Base-by-base conservation (phyloP, 2,797 vertebrate species). In the Pseudomugil tenellus region DNA sequence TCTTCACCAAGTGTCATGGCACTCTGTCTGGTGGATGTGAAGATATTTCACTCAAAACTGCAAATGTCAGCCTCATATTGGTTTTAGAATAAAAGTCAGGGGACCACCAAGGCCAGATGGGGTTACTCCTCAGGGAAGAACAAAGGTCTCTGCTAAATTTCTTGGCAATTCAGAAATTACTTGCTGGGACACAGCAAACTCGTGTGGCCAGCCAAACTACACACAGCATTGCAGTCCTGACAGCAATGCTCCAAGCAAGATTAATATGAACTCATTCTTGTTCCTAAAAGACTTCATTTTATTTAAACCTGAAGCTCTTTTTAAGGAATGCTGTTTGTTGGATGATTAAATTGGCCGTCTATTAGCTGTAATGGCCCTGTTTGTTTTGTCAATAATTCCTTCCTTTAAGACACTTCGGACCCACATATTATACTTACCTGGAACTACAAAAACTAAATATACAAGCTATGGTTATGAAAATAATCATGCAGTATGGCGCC, bases 31-130 rank as follows among this genome's bases (percentile, higher is more conserved):
- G 57, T n/a, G 25, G 43, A 14, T 58, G 16, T 32, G 48, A 39
- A 58, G 57, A 46, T 12, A 23, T 64, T 65, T 46, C 55, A 59
- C 35, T 65, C 62, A 21, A 25, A 58, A 51, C 48, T 16, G 28
- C 17, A 52, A 63, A 67, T 74, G 58, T 57, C 7, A 62, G 12
- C 37, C 28, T 23, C 28, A 48, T 61, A 61, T 61, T 69, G 25
- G 60, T 37, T 35, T 48, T 52, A 31, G 28, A 35, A 6, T 32
- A 58, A 63, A 53, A 52, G 35, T 28, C 37, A 26, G 17, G n/a
- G 54, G 32, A 51, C 4, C 37, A 55, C 28, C n/a, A 55, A 46
- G 1, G 0, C 37, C 37, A 55, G 23, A 23, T 35, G 0, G 28
- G 54, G 25, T 46, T 34, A 55, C 3, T 48, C 48, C 34, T 35